phyloP scores from a whole-genome alignment of 2,888 invertebrate species.

The Pristionchus japonicus region DNA sequence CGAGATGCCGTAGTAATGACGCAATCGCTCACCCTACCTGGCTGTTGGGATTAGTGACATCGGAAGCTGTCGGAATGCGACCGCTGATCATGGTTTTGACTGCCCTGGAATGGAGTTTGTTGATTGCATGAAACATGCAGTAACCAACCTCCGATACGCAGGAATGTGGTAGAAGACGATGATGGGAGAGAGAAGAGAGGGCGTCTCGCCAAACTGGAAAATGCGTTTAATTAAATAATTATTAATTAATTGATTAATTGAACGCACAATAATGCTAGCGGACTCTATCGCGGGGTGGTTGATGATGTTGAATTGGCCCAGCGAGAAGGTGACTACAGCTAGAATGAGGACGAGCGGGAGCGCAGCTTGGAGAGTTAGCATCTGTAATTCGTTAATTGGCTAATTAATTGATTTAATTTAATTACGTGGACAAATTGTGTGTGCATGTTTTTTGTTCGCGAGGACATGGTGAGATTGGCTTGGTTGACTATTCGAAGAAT shows the following conservation, averaged over 20 bases:
- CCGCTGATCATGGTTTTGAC: background rate
- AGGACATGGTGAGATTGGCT: background rate
- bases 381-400: background rate
- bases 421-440: background rate
- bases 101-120: background rate
- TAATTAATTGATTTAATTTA: background rate
- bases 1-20: background rate
- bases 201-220: conserved; percentile 16
- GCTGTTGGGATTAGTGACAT: background rate
- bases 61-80: background rate
- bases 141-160: background rate
- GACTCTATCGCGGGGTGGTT: background rate
- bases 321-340: background rate
- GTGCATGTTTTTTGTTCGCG: background rate
- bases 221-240: background rate
- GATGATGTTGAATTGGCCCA: background rate
- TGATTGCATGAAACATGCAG: background rate
- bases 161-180: conserved; percentile 28
- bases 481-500: background rate
- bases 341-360: background rate
- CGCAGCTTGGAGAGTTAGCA: conserved; percentile 24
- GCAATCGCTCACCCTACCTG: background rate
- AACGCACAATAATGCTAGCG: background rate
- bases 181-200: background rate
- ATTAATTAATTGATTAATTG: background rate